Conservation (phyloP, 2,888 invertebrate species). For the Thalpophila matura region DNA sequence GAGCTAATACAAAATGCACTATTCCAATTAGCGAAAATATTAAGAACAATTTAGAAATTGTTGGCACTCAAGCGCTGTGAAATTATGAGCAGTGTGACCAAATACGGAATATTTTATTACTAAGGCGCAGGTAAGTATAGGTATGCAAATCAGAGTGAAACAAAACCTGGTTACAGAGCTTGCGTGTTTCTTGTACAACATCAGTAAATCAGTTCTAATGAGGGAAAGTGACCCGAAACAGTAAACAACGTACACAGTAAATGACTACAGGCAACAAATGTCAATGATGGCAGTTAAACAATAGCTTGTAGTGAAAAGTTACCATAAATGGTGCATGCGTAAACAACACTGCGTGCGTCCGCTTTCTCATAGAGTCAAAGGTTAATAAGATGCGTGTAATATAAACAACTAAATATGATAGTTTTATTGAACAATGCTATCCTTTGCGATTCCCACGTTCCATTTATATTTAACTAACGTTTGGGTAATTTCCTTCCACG, state of each 20-base stretch:
- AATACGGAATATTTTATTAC: conserved; percentile 2
- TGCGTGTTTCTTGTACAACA: conserved; percentile 32
- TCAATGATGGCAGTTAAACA: conserved; percentile 36
- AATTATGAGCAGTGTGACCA: not conserved
- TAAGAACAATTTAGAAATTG: not conserved
- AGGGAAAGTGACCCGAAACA: conserved; percentile 46
- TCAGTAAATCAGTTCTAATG: conserved; percentile 47
- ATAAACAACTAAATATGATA: conserved; percentile 47
- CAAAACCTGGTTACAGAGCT: conserved; percentile 9
- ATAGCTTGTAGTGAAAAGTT: conserved; percentile 46
- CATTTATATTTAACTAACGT: conserved; percentile 33
- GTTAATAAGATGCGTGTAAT: conserved; percentile 53
- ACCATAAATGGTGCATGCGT: conserved; percentile 38
- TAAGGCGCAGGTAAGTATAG: not conserved
- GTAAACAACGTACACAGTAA: conserved; percentile 19
- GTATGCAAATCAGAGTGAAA: conserved; percentile 19
- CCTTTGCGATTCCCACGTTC: conserved; percentile 39
- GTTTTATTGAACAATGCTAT: conserved; percentile 35
- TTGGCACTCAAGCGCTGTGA: not conserved
- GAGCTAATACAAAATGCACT: not conserved
- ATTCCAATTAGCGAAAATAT: not conserved
- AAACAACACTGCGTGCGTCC: conserved; percentile 39
- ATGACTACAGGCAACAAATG: conserved; percentile 31
- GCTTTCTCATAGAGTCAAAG: conserved; percentile 59
- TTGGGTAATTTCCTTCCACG: conserved; percentile 39